Evolutionary conservation across 2,113 vertebrate genomes (phyloP).

Genomic region (Butorides virescens): DNA sequence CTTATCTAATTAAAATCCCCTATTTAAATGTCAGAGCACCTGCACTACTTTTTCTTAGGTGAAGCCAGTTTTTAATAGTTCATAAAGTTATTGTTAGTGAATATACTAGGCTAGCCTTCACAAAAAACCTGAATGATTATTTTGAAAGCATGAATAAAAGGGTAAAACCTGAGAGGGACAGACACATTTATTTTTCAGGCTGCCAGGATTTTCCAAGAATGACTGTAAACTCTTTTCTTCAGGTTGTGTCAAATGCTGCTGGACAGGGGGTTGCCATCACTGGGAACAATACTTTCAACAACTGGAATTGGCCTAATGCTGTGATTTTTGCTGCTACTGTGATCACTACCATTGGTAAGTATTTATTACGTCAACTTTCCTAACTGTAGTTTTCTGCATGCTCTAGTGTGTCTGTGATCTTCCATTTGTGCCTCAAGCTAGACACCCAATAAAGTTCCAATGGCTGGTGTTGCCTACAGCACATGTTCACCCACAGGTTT

Average conservation of each 20-base stretch:
- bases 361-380: not conserved
- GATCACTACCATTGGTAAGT: conserved; percentile 94
- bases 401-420: not conserved
- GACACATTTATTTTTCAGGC: not conserved
- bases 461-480: not conserved
- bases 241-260: conserved; percentile 91
- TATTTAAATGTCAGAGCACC: not conserved
- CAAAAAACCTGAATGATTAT: not conserved
- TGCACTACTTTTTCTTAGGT: not conserved
- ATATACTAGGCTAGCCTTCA: not conserved
- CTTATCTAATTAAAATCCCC: not conserved
- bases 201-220: not conserved
- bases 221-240: not conserved
- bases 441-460: not conserved
- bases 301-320: conserved; percentile 99
- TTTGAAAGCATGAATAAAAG: not conserved
- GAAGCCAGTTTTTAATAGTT: not conserved
- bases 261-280: conserved; percentile 94
- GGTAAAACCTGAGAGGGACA: not conserved
- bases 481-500: not conserved
- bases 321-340: conserved; percentile 98
- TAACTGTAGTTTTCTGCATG: not conserved
- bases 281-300: conserved; percentile 92
- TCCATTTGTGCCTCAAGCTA: not conserved
- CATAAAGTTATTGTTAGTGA: not conserved